phyloP scores from a whole-genome alignment of 2,113 vertebrate species.

The Martes martes region DNA sequence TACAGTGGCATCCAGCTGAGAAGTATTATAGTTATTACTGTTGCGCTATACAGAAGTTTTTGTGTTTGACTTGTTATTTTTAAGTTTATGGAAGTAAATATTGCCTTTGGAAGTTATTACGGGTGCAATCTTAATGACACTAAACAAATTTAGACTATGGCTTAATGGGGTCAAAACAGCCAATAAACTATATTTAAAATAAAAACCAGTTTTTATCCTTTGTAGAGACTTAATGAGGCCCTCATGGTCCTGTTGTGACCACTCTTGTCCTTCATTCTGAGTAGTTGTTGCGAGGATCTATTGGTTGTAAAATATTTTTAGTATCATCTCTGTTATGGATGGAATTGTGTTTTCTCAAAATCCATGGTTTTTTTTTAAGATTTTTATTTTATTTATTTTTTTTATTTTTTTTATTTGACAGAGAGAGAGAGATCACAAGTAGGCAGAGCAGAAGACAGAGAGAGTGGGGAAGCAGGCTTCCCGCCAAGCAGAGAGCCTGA shows the following conservation, averaged over 20 bases:
- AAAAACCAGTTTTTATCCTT: not conserved
- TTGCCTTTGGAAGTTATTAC: conserved; percentile 8
- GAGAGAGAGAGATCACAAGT: no score
- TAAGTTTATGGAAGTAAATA: conserved; percentile 46
- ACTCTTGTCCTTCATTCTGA: not conserved
- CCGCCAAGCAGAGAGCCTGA: no score
- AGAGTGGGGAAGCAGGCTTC: no score
- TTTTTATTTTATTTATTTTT: no score
- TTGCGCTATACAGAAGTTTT: not conserved
- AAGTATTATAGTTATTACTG: not conserved
- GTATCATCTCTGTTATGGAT: not conserved
- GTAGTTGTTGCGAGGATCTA: not conserved
- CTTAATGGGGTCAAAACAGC: not conserved
- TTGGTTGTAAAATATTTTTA: not conserved
- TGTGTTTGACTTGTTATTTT: not conserved
- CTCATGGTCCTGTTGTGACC: not conserved
- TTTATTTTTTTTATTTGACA: no score
- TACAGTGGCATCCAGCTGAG: not conserved
- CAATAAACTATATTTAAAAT: conserved; percentile 6
- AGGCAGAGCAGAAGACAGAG: no score
- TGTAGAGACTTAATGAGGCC: not conserved
- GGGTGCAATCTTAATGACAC: not conserved
- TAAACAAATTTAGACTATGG: not conserved
- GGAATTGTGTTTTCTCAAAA: not conserved
- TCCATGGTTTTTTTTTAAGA: not conserved